Evolutionary conservation across 2,888 invertebrate genomes (phyloP).

Genomic region (Phoenoteleia sp.): DNA sequence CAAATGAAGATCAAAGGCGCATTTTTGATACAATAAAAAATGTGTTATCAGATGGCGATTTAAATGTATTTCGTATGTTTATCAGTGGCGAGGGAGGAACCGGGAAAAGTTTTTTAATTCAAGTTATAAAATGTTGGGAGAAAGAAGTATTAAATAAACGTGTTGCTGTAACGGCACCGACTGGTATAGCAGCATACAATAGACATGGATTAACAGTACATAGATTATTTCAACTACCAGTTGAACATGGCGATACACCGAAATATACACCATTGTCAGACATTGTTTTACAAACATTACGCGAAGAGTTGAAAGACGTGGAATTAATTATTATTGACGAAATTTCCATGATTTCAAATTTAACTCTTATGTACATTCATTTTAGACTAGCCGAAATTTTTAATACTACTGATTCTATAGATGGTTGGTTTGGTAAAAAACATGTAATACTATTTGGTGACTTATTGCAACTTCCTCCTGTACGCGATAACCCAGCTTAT

Average conservation of each 20-base stretch:
- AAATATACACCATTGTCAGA: constrained; percentile 78
- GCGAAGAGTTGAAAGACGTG: constrained; percentile 58
- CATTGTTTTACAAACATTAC: constrained; percentile 71
- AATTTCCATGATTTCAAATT: constrained; percentile 66
- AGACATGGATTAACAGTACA: constrained; percentile 81
- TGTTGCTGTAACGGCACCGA: constrained; percentile 78
- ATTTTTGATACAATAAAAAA: constrained; percentile 74
- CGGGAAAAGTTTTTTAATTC: constrained; percentile 79
- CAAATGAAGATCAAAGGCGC: constrained; percentile 77
- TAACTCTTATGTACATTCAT: constrained; percentile 76
- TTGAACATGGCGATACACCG: constrained; percentile 38
- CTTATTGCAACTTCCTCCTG: constrained; percentile 78
- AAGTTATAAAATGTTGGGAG: constrained; percentile 77
- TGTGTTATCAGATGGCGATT: no score
- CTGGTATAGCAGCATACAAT: constrained; percentile 82
- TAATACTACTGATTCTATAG: constrained; percentile 66
- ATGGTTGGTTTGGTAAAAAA: constrained; percentile 79
- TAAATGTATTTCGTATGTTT: no score
- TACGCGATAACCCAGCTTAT: constrained; percentile 76
- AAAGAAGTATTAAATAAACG: constrained; percentile 76
- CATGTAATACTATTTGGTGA: no score
- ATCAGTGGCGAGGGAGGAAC: constrained; percentile 79
- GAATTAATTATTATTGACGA: constrained; percentile 61
- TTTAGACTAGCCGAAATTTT: constrained; percentile 71
- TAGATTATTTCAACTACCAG: not conserved